These are phyloP conservation scores for Dendroctonus ponderosae DNA, from an alignment of 1,140 invertebrate genomes.

Conservation along the genomic window DNA sequence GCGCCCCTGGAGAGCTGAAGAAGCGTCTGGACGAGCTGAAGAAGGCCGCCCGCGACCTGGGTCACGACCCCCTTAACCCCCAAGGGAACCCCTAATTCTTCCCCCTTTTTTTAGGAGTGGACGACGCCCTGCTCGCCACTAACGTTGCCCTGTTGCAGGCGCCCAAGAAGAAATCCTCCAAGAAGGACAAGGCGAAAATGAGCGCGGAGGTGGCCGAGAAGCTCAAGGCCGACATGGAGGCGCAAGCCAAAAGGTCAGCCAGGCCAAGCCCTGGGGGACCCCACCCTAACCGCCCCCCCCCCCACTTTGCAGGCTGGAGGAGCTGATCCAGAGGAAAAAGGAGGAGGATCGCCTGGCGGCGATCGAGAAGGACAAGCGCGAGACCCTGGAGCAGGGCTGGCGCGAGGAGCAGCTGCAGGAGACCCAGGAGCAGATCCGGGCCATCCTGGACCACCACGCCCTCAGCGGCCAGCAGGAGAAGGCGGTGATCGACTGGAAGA, in stretches of 20 bases:
- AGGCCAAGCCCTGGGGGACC: background rate
- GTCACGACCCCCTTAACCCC: background rate
- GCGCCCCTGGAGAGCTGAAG: background rate
- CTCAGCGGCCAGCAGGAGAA: conserved; percentile 22
- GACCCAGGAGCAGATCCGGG: conserved; percentile 19
- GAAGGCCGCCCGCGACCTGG: conserved; percentile 3
- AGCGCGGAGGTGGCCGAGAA: conserved; percentile 52
- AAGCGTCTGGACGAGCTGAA: conserved; percentile 7
- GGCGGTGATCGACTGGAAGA: conserved; percentile 53
- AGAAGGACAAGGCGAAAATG: conserved; percentile 52
- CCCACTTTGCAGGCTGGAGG: conserved; percentile 32
- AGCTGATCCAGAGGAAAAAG: conserved; percentile 32
- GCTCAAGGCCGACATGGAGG: conserved; percentile 50
- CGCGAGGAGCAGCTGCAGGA: conserved; percentile 40
- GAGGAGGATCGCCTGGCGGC: conserved; percentile 35
- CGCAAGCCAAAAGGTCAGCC: conserved; percentile 41
- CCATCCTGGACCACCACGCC: conserved; percentile 21
- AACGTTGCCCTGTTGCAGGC: conserved; percentile 13
- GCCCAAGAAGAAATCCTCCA: conserved; percentile 49
- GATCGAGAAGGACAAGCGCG: conserved; percentile 42
- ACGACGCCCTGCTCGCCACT: too few species aligned
- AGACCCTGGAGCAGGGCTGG: conserved; percentile 38
- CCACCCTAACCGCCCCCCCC: background rate
- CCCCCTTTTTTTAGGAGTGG: too few species aligned
- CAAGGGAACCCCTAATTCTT: too few species aligned